Base-by-base conservation (phyloP, 2,888 invertebrate species). In the Automeris io region DNA sequence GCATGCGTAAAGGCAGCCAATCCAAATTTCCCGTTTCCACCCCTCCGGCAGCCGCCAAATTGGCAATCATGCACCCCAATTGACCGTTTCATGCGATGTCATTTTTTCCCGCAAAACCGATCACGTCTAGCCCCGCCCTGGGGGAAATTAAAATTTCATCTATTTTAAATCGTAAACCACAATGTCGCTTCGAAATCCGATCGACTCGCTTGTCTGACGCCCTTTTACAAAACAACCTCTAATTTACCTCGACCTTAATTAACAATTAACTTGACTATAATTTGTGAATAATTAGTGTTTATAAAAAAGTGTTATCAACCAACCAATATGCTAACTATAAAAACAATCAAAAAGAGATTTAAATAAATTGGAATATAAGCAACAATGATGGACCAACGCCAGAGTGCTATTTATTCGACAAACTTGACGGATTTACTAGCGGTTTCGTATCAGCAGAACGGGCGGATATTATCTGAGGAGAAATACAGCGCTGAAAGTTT, bases 101-200 rank as follows among this genome's bases (percentile, higher is more conserved):
- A 83, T 82, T 83, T 83, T 82, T 79, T 74, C 70, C 63, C 68
- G 61, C 68, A 61, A 70, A 76, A 77, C 76, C 81, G 73, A 83
- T 78, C 69, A 66, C 67, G 69, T 56, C 61, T 61, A 51, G 70
- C 81, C 72, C 70, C 80, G 77, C 81, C 82, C 72, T 46, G 45
- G 36, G 51, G 57, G 61, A 72, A 70, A 78, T 80, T 69, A 71
- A 81, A 76, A 70, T 68, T 54, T 57, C 42, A 42, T 47, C 54
- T 46, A 63, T 70, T 70, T 73, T 67, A 67, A 75, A 75, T 81
- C 70, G 70, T 64, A 71, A 74, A 80, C 81, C 78, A 55, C 72
- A 72, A 73, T 72, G 67, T 62, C 44, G 54, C 24, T 24, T 9
- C 22, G 33, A 9, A 12, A 18, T 33, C 12, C 24, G 25, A 29